phyloP scores from a whole-genome alignment of 2,888 invertebrate genomes.

The Herminia tarsipennalis region DNA sequence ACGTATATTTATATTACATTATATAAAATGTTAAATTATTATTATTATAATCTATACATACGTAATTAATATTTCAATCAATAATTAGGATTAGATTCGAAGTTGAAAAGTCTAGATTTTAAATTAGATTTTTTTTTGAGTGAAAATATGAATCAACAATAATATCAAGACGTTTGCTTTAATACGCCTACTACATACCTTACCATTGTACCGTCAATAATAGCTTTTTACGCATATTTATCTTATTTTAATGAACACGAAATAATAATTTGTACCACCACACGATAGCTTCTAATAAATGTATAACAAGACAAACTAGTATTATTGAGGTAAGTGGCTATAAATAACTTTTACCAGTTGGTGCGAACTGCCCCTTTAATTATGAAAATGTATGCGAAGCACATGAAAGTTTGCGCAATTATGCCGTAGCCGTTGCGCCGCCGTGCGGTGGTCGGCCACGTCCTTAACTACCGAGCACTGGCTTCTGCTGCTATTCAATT shows the following conservation, averaged over 20 bases:
- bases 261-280: background rate
- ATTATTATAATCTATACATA: no score
- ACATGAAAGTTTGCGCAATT: conserved; percentile 84
- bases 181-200: no score
- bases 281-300: background rate
- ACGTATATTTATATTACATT: conserved; percentile 19
- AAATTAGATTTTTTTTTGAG: no score
- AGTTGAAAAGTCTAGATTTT: no score
- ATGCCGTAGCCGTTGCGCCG: conserved; percentile 65
- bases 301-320: conserved; percentile 45
- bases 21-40: background rate
- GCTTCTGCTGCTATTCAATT: conserved; percentile 78
- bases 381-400: conserved; percentile 85
- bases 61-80: no score
- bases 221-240: background rate
- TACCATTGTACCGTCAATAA: no score
- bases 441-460: conserved; percentile 69
- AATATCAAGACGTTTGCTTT: no score
- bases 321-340: conserved; percentile 65
- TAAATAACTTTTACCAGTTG: conserved; percentile 76
- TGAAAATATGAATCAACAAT: no score
- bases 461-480: conserved; percentile 69
- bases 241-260: background rate
- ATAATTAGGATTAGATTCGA: no score
- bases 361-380: conserved; percentile 80